A percentile compares a stretch with the other conserved stretches of the same genome.
Evolutionary conservation across 1,140 invertebrate species (phyloP).

Genomic region (Danaus plexippus): DNA sequence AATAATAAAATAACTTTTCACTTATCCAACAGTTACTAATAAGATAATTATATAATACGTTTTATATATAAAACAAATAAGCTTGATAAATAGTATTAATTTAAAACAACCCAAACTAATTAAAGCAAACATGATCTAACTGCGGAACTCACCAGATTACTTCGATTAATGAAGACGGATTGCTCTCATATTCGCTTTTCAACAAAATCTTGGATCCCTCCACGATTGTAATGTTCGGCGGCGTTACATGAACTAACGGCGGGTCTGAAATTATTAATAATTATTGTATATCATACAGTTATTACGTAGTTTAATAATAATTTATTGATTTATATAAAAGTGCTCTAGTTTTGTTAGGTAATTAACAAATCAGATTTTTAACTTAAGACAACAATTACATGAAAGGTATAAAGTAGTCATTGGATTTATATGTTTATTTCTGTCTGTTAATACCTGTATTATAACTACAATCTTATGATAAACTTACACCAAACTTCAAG

Average conservation of each 20-base stretch:
- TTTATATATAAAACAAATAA: constrained; percentile 1
- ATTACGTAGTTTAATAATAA: no score
- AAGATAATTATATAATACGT: not conserved
- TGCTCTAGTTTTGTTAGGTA: not conserved
- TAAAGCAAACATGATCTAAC: no score
- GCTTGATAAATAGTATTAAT: no score
- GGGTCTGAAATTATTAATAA: constrained; percentile 76
- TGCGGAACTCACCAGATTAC: constrained; percentile 79
- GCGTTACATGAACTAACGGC: constrained; percentile 81
- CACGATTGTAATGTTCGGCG: constrained; percentile 83
- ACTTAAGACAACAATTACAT: no score
- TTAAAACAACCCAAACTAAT: no score
- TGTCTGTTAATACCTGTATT: no score
- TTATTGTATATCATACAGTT: not conserved
- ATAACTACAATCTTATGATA: not conserved
- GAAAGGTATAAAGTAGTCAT: no score
- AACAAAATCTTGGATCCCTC: constrained; percentile 82
- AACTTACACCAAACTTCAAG: constrained; percentile 89
- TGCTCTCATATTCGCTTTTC: constrained; percentile 85
- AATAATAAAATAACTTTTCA: no score
- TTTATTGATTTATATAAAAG: not conserved
- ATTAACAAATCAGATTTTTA: no score
- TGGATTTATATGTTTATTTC: not conserved
- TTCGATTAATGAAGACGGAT: constrained; percentile 81
- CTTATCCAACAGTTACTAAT: no score